These are phyloP conservation scores for Dendrocincla tyrannina DNA, from an alignment of 2,797 vertebrate species.

Conservation along the genomic window DNA sequence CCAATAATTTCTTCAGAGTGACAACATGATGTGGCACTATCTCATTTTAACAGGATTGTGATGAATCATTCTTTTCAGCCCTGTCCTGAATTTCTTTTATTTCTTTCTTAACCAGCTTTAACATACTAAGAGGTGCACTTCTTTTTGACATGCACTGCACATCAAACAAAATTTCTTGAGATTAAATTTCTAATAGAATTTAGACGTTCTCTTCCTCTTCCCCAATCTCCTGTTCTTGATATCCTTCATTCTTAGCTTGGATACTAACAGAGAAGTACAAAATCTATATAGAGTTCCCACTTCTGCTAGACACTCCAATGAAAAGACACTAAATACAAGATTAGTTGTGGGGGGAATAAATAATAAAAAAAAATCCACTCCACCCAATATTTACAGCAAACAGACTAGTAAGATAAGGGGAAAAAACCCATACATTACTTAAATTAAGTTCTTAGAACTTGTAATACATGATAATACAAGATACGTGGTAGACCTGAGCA, in stretches of 20 bases:
- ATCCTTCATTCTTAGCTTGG: neutral
- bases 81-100: neutral
- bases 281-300: neutral
- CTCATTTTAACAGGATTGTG: neutral
- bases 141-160: neutral
- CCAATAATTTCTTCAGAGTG: neutral
- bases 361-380: neutral
- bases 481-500: neutral
- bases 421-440: neutral
- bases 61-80: neutral
- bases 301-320: neutral
- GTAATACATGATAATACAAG: neutral
- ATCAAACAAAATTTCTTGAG: neutral
- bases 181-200: neutral
- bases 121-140: neutral
- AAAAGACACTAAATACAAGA: neutral
- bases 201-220: neutral
- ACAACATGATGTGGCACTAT: neutral
- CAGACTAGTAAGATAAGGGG: neutral
- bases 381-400: neutral
- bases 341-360: neutral
- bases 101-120: neutral
- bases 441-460: neutral
- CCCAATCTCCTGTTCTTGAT: rapidly evolving
- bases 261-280: neutral